A percentile compares a stretch with the other conserved stretches of the same genome.
phyloP scores from a whole-genome alignment of 1,140 invertebrate genomes.

The Cotesia chilonis region DNA sequence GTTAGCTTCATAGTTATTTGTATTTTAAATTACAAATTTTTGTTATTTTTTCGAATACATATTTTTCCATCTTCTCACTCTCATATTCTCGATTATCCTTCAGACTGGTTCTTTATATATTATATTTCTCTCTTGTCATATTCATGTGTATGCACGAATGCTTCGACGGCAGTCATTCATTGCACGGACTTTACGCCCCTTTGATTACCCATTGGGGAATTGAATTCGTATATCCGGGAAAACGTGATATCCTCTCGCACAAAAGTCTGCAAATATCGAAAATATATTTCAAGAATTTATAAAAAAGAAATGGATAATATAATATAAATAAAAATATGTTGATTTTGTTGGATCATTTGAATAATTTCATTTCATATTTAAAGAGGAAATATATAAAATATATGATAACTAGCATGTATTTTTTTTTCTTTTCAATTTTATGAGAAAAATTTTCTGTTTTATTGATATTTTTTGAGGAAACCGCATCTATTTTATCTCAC shows the following conservation, averaged over 20 bases:
- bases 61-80: too few species aligned
- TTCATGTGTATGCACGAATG: constrained; percentile 22
- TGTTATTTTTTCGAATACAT: neutral
- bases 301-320: neutral
- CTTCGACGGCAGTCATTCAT: constrained; percentile 23
- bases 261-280: constrained; percentile 19
- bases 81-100: neutral
- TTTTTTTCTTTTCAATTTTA: neutral
- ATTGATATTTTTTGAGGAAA: too few species aligned
- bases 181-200: constrained; percentile 24
- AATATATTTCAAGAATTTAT: constrained; percentile 12
- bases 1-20: too few species aligned
- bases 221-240: constrained; percentile 32
- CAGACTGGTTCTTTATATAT: neutral
- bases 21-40: constrained; percentile 16
- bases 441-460: neutral
- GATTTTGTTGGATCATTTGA: too few species aligned
- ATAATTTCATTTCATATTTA: too few species aligned
- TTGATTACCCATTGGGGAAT: constrained; percentile 34
- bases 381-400: too few species aligned
- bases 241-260: constrained; percentile 25
- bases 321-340: too few species aligned
- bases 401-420: too few species aligned
- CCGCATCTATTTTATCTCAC: too few species aligned
- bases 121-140: neutral